These are phyloP conservation scores for Zaprionus bogoriensis DNA, from an alignment of 2,888 invertebrate species.

Conservation along the genomic window DNA sequence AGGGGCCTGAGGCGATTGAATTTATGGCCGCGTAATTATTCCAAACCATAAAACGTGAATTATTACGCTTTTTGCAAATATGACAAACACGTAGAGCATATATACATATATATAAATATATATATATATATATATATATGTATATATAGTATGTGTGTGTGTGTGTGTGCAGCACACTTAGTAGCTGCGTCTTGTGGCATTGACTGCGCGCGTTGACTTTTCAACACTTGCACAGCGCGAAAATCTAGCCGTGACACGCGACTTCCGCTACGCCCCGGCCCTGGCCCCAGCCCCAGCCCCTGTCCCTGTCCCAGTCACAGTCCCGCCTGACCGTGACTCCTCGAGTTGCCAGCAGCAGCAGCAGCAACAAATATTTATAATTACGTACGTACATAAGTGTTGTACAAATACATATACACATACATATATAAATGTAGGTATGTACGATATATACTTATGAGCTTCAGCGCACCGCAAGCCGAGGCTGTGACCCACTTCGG, in stretches of 20 bases:
- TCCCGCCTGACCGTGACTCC: slow-evolving; percentile 38
- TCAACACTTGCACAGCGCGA: slow-evolving; percentile 63
- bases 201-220: slow-evolving; percentile 47
- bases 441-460: background rate
- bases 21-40: slow-evolving; percentile 64
- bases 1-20: slow-evolving; percentile 20
- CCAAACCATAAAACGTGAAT: slow-evolving; percentile 51
- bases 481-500: slow-evolving; percentile 75
- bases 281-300: slow-evolving; percentile 71
- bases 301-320: slow-evolving; percentile 45
- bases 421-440: background rate
- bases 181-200: slow-evolving; percentile 14
- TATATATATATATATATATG: background rate
- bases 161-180: background rate
- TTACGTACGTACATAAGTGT: slow-evolving; percentile 32
- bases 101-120: slow-evolving; percentile 2
- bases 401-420: background rate
- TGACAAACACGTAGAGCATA: background rate
- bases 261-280: slow-evolving; percentile 61
- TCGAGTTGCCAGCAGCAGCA: slow-evolving; percentile 32
- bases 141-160: background rate
- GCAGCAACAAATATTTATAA: slow-evolving; percentile 63
- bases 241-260: slow-evolving; percentile 69
- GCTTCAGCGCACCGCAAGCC: slow-evolving; percentile 34
- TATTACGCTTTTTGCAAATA: slow-evolving; percentile 28